Base-by-base conservation (phyloP, 2,888 invertebrate species). In the Tipula vernalis region DNA sequence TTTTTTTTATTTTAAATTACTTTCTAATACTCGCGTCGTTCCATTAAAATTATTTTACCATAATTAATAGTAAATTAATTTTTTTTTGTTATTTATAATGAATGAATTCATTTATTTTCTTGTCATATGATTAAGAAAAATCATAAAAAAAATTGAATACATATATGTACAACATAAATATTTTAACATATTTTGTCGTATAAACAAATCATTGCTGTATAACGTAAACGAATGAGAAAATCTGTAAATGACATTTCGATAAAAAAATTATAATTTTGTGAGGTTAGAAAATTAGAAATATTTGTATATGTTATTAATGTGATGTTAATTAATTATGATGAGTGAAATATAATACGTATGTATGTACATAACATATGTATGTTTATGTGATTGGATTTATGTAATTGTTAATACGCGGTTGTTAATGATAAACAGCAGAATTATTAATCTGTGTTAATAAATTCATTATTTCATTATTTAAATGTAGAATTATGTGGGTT, bases 51-150 rank as follows among this genome's bases (percentile, higher is more conserved):
- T 71, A 71, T 71, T 71, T 71, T 71, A 71, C 71, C 71, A 71
- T 71, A 71, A 71, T 71, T 71, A 71, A 28, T 71, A 71, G 2
- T 2, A 71, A 71, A 28, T 71, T 28, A 71, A 71, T 71, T 71
- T 71, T 28, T 71, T 18, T 71, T 71, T 71, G n/a, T n/a, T 71
- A 71, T 71, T 71, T 71, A 71, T 71, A 28, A 71, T 71, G 28
- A 71, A 71, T 71, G 71, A 71, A 71, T 71, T 71, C 71, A 71
- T 71, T 71, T 71, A 71, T 71, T 71, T 71, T 71, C 71, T 71
- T 71, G 71, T 51, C 51, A 57, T 57, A 71, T 71, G 71, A 71
- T 28, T 71, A 28, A 71, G 15, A 15, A 57, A 71, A 71, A 71
- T 28, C 71, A 71, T 71, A 47, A 47, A n/a, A 47, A 13, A n/a